Base-by-base conservation (phyloP, 1,140 invertebrate genomes). In the Drosophila burlai region DNA sequence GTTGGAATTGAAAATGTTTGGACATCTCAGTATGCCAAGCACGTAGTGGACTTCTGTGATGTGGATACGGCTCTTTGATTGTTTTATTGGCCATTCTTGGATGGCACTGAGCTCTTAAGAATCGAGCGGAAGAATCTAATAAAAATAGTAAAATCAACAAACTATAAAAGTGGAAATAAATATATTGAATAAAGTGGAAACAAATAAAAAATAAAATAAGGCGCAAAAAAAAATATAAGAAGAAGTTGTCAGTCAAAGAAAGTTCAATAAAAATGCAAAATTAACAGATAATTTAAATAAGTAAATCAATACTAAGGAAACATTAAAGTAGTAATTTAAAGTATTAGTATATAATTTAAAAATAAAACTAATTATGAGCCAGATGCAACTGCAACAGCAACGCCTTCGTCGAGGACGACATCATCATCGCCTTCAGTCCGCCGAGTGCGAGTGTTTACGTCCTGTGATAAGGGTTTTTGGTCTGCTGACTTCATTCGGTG, bases 381-480 rank as follows among this genome's bases (percentile, higher is more conserved):
- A 87, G 71, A 65, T 80, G 58, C 84, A 89, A 71, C 60, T 83
- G 61, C 80, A 84, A 50, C 49, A 76, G 78, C 81, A 80, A 31
- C 83, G 64, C 61, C 31, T 36, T 81, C 84, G 47, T 58, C 73
- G 81, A 60, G 69, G 47, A 38, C 81, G 74, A 54, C 77, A 79
- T 40, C 83, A 91, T 47, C 77, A 75, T 47, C 78, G 83, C 49
- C 80, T 79, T 63, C 91, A 92, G 69, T 57, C 84, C 60, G 87
- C 59, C 55, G 86, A 92, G 71, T 92, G 90, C 74, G 80, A 92
- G 64, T 92, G 91, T 74, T 76, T 92, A 73, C 85, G 86, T 78
- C 91, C 91, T 73, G 78, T 92, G 71, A 92, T 92, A 85, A 84
- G 92, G 45, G 78, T 92, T 82, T 92, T 92, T 80, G 92, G 92